Evolutionary conservation across 2,113 vertebrate genomes (phyloP), one percentile per base, ranked within the genome.

Genomic region (Daboia siamensis): DNA sequence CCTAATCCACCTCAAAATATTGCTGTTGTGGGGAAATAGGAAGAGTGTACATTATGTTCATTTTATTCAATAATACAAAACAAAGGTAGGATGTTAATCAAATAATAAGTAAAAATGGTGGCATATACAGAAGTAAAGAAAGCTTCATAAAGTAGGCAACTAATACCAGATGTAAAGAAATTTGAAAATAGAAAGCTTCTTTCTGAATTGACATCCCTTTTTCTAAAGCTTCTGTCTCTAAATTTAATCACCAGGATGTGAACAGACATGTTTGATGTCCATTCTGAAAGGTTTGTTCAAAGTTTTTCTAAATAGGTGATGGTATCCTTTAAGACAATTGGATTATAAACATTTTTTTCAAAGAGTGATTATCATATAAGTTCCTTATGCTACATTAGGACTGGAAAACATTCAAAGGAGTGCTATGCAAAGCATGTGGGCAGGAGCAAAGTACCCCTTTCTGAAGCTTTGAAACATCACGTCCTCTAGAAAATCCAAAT

Each of bases 161-260:
- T 55, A 24, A 88, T 20, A 74, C 12, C 23, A 55, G 33, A 29
- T 55, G 54, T 44, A 23, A 88, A 54, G 24, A 88, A 33, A 88
- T 69, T 55, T 74, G 23, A 17, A 88, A 61, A 33, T 44, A 74
- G 13, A 24, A 3, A 11, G 3, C 46, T 89, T 74, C 56, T 39
- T 26, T 48, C 52, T 88, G 86, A 80, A 92, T 89, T 92, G 57
- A 46, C 56, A 55, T 89, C 23, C 52, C 52, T 48, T 89, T 87
- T 61, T 46, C 91, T 87, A 13, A 59, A 44, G 51, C 29, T 44
- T 88, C 86, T 92, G n/a, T 39, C 15, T 88, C 91, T 88, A 52
- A 56, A 88, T 92, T 88, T 92, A 87, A 88, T 88, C 88, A 74
- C 23, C 26, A 74, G 48, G 51, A 91, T 91, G 21, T 20, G 26